Percentiles rank a stretch among this genome's conserved stretches.
Conservation (phyloP, 2,888 invertebrate genomes). For the Acanthosepion pharaonis region DNA sequence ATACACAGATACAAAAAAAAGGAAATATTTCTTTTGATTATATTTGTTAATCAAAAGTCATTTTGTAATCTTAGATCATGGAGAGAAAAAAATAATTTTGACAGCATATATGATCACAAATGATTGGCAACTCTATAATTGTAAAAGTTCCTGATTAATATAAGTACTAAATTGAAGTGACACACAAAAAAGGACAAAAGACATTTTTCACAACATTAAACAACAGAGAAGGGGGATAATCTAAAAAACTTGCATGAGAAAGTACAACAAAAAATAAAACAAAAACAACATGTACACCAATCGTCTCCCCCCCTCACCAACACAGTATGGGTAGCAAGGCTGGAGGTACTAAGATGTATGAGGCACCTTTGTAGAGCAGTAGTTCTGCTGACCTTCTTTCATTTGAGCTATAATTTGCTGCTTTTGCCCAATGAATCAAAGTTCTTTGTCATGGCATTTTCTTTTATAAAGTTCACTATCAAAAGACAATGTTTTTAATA, state of each 20-base stretch:
- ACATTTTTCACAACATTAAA: constrained; percentile 3
- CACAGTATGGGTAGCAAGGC: background rate
- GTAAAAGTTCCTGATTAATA: background rate
- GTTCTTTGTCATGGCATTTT: too few relatives aligned
- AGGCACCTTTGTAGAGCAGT: too few relatives aligned
- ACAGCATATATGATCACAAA: background rate
- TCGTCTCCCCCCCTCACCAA: background rate
- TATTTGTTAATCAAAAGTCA: too few relatives aligned
- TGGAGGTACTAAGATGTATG: background rate
- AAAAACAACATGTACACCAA: background rate
- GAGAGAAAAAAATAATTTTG: background rate
- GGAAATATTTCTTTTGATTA: too few relatives aligned
- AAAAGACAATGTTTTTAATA: too few relatives aligned
- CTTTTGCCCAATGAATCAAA: too few relatives aligned
- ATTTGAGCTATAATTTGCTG: too few relatives aligned
- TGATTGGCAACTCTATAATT: background rate
- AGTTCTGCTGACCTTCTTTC: too few relatives aligned
- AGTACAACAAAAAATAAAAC: background rate
- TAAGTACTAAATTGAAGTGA: background rate
- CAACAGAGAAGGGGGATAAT: constrained; percentile 45
- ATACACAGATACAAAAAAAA: too few relatives aligned
- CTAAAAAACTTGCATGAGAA: background rate
- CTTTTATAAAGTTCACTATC: too few relatives aligned
- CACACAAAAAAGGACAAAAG: constrained; percentile 1
- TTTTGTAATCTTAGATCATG: too few relatives aligned